Evolutionary conservation across 1,140 invertebrate species (phyloP).

Genomic region (Cydia strobilella): DNA sequence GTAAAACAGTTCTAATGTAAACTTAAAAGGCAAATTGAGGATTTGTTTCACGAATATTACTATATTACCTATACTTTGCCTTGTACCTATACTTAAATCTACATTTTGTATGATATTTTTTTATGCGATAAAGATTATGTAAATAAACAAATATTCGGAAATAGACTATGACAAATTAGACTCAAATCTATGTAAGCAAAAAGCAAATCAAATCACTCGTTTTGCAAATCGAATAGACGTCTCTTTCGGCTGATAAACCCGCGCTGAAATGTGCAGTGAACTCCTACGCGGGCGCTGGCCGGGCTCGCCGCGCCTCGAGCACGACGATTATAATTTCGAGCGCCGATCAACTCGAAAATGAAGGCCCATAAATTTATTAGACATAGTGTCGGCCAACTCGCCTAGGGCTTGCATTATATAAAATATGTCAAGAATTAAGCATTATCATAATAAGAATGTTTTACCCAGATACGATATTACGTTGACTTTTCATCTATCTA

Average conservation of each 20-base stretch:
- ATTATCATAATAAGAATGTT: constrained; percentile 72
- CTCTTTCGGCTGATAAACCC: neutral
- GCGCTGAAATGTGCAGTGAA: constrained; percentile 8
- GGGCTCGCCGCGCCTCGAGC: constrained; percentile 62
- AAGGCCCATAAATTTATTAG: constrained; percentile 79
- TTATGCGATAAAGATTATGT: no score
- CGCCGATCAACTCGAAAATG: constrained; percentile 78
- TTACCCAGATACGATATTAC: constrained; percentile 50
- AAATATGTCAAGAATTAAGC: constrained; percentile 79
- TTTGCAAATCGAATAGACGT: neutral
- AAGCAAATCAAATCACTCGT: neutral
- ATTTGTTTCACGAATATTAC: no score
- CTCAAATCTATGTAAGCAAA: neutral
- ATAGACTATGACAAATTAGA: no score
- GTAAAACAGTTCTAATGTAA: no score
- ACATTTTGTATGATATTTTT: no score
- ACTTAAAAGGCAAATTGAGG: no score
- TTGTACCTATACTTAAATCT: no score
- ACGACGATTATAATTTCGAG: constrained; percentile 77
- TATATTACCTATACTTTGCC: no score
- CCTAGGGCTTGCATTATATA: constrained; percentile 74
- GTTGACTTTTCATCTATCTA: neutral
- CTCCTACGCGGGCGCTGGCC: neutral
- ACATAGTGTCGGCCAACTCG: constrained; percentile 74
- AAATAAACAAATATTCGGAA: no score